Conservation (phyloP, 2,888 invertebrate species). For the Volucella zonaria region DNA sequence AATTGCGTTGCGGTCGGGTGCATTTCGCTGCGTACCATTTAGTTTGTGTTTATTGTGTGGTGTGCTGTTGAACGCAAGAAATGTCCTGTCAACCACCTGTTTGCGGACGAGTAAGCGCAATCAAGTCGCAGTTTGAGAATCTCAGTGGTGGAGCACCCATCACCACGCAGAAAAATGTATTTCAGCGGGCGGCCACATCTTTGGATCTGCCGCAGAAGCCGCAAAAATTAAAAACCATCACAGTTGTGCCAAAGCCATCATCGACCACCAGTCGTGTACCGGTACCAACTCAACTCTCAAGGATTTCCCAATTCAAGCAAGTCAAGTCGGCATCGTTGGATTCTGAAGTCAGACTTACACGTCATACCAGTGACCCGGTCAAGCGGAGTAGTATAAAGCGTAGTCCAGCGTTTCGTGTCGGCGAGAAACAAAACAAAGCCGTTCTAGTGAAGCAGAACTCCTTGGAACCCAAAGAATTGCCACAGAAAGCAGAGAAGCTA, state of each 20-base stretch:
- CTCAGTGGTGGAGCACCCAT: conserved; percentile 78
- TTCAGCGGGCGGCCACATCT: conserved; percentile 75
- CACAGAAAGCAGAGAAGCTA: conserved; percentile 59
- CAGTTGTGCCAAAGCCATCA: conserved; percentile 51
- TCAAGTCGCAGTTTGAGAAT: conserved; percentile 86
- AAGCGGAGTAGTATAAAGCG: conserved; percentile 83
- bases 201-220: conserved; percentile 74
- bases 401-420: conserved; percentile 84
- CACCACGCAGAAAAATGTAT: conserved; percentile 62
- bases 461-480: conserved; percentile 67
- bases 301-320: conserved; percentile 65
- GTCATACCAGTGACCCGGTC: conserved; percentile 81
- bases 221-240: conserved; percentile 63
- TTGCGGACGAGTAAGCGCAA: conserved; percentile 84
- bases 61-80: conserved; percentile 38
- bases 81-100: conserved; percentile 76
- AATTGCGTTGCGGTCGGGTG: conserved; percentile 65
- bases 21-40: conserved; percentile 49
- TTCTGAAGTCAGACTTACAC: conserved; percentile 63
- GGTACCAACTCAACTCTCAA: conserved; percentile 48
- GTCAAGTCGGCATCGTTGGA: conserved; percentile 65
- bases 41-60: conserved; percentile 40
- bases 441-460: conserved; percentile 75
- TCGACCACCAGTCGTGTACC: conserved; percentile 45
- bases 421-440: conserved; percentile 74